These are phyloP conservation scores for Montipora foliosa DNA, from an alignment of 64 coral and sea anemone genomes.

Conservation along the genomic window DNA sequence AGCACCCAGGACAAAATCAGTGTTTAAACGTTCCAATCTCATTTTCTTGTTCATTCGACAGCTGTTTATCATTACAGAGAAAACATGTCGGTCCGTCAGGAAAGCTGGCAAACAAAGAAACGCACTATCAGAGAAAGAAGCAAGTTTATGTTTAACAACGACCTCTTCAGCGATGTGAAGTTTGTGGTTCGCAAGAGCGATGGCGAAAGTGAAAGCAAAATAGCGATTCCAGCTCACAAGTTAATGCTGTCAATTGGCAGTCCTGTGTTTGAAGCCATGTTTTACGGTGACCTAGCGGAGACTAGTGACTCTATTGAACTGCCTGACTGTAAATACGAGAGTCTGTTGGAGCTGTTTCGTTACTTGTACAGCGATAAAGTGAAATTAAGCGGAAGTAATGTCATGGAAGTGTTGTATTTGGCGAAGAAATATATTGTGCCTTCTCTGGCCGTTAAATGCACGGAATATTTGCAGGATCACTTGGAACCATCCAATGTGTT, in stretches of 20 bases:
- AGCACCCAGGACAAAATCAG: too few relatives aligned
- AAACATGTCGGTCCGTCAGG: too few relatives aligned
- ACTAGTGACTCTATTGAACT: background rate
- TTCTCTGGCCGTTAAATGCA: slow-evolving; percentile 26
- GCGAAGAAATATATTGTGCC: slow-evolving; percentile 44
- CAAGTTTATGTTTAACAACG: slow-evolving; percentile 20
- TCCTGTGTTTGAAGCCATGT: slow-evolving; percentile 51
- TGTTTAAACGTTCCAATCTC: too few relatives aligned
- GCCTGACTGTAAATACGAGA: slow-evolving; percentile 17
- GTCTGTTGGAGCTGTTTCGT: slow-evolving; percentile 42
- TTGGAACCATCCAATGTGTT: slow-evolving; percentile 33
- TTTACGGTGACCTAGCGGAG: slow-evolving; percentile 40
- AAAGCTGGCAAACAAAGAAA: too few relatives aligned
- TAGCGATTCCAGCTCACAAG: slow-evolving; percentile 27
- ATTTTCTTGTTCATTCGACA: too few relatives aligned
- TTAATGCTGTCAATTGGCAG: slow-evolving; percentile 28
- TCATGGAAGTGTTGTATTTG: slow-evolving; percentile 30
- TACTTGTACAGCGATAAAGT: slow-evolving; percentile 31
- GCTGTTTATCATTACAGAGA: too few relatives aligned
- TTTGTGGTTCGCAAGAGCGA: background rate
- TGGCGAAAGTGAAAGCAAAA: background rate
- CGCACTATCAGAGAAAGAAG: slow-evolving; percentile 15
- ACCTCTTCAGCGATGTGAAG: slow-evolving; percentile 34
- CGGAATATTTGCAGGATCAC: background rate
- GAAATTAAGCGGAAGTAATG: slow-evolving; percentile 5